phyloP scores from a whole-genome alignment of 2,888 invertebrate species.

The Tinea trinotella region DNA sequence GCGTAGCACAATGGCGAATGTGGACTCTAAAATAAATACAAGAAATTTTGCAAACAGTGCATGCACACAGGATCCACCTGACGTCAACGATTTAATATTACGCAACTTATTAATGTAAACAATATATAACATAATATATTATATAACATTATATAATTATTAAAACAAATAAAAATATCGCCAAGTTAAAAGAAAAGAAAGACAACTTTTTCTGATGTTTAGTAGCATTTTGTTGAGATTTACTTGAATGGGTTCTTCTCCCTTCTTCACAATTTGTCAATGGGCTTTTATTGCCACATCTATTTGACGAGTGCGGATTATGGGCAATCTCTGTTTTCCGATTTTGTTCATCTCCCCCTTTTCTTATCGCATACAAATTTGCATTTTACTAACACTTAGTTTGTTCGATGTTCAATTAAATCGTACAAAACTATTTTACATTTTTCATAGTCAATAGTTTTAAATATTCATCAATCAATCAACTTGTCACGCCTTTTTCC shows the following conservation, averaged over 20 bases:
- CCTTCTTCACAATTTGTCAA: neutral
- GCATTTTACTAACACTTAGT: too few relatives aligned
- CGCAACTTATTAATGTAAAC: too few relatives aligned
- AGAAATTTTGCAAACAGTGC: constrained; percentile 65
- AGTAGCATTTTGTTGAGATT: neutral
- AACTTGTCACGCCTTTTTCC: too few relatives aligned
- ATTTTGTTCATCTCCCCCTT: neutral
- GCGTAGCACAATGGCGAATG: constrained; percentile 49
- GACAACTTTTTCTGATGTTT: neutral
- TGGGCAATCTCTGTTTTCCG: neutral
- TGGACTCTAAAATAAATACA: constrained; percentile 67
- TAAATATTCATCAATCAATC: too few relatives aligned
- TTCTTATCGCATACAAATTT: neutral
- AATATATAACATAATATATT: too few relatives aligned
- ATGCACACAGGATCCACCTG: constrained; percentile 64
- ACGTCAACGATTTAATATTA: too few relatives aligned
- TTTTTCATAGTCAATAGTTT: too few relatives aligned
- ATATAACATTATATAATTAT: too few relatives aligned
- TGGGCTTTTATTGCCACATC: neutral
- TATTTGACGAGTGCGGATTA: constrained; percentile 8
- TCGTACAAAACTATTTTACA: too few relatives aligned
- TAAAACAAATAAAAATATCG: too few relatives aligned
- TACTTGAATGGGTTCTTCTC: neutral
- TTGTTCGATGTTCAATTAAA: too few relatives aligned
- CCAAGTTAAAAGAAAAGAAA: too few relatives aligned